These are phyloP conservation scores for Fratercula arctica DNA, from an alignment of 2,797 vertebrate species.

Conservation along the genomic window DNA sequence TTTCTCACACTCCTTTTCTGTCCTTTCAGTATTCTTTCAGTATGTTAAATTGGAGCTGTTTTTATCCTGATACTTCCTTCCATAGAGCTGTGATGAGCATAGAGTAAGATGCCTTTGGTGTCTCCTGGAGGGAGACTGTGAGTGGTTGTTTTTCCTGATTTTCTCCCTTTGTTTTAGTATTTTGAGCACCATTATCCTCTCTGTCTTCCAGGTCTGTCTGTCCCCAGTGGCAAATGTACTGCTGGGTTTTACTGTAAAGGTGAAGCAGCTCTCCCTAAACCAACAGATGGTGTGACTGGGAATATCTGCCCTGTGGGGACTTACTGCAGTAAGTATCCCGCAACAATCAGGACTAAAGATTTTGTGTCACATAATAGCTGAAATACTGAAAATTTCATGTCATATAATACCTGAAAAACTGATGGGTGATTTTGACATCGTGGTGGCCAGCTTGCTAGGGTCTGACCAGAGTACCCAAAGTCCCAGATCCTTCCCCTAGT, in stretches of 20 bases:
- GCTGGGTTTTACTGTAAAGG: slow-evolving; percentile 87
- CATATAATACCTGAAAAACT: background rate
- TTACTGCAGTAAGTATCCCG: slow-evolving; percentile 83
- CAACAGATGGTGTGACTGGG: slow-evolving; percentile 83
- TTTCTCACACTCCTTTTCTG: background rate
- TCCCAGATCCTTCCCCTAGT: background rate
- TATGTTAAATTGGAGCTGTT: background rate
- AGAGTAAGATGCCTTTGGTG: background rate
- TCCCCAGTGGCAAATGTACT: slow-evolving; percentile 84
- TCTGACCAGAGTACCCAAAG: background rate
- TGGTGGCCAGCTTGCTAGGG: background rate
- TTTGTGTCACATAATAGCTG: background rate
- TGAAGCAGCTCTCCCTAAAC: slow-evolving; percentile 80
- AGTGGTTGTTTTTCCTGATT: background rate
- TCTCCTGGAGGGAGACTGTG: background rate
- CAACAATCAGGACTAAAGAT: background rate
- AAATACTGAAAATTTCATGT: background rate
- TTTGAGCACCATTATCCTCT: background rate
- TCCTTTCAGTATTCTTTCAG: background rate
- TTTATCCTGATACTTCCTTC: background rate
- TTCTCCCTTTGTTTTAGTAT: background rate
- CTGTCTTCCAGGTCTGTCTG: slow-evolving; percentile 80
- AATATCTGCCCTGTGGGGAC: slow-evolving; percentile 85
- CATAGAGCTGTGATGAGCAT: background rate
- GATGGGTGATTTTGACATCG: background rate